phyloP scores from a whole-genome alignment of 2,113 vertebrate species.

The Nettapus auritus region DNA sequence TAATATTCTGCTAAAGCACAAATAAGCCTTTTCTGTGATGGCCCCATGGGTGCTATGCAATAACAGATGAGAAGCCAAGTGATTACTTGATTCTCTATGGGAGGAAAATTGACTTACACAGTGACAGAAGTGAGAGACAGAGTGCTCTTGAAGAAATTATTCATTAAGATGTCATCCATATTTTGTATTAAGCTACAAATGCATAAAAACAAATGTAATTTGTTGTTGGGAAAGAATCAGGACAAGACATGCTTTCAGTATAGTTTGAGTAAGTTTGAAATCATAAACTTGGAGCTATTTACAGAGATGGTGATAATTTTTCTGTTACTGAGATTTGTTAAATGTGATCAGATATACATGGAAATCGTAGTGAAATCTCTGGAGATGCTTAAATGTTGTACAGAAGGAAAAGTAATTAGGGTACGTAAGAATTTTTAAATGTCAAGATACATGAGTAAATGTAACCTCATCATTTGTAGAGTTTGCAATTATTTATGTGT shows the following conservation, averaged over 20 bases:
- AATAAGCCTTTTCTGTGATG: background rate
- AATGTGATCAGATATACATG: background rate
- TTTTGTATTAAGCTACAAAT: background rate
- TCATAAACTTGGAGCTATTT: background rate
- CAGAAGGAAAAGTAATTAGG: background rate
- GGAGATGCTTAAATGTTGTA: background rate
- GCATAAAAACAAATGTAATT: background rate
- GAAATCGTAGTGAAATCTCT: background rate
- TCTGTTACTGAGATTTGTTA: background rate
- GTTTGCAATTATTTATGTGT: background rate
- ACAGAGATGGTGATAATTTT: background rate
- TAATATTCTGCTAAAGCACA: background rate
- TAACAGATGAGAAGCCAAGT: background rate
- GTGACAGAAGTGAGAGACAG: background rate
- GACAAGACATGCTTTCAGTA: background rate
- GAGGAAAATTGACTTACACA: background rate
- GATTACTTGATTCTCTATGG: background rate
- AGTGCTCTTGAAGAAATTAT: background rate
- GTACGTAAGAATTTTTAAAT: conserved; percentile 8
- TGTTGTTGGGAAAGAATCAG: background rate
- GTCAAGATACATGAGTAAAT: background rate
- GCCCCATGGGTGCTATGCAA: background rate
- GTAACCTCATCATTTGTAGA: background rate
- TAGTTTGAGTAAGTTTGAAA: background rate
- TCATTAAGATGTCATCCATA: background rate